Evolutionary conservation across 92 coral and sea anemone species (phyloP).

Genomic region (Epizoanthus illoricatus): DNA sequence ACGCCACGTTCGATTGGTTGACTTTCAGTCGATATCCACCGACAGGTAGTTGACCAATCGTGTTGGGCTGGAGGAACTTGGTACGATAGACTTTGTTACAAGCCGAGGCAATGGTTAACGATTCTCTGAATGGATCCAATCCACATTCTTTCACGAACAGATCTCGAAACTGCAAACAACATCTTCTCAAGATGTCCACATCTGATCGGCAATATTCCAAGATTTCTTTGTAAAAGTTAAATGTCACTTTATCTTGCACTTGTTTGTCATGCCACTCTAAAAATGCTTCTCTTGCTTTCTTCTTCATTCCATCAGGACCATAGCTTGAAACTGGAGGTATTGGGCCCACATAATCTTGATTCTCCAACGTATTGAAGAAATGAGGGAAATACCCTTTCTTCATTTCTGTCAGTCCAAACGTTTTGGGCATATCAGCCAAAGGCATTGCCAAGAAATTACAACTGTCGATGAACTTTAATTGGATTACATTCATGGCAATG

Average conservation of each 20-base stretch:
- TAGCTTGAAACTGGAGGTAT: too few species aligned
- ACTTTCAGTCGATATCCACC: not conserved
- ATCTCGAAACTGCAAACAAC: too few species aligned
- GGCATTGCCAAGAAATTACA: conserved; percentile 35
- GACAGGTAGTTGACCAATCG: not conserved
- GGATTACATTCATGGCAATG: not conserved
- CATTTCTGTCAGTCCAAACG: conserved; percentile 31
- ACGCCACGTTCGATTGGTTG: too few species aligned
- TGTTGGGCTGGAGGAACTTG: not conserved
- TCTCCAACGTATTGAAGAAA: not conserved
- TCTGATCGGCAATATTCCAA: not conserved
- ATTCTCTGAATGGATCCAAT: not conserved
- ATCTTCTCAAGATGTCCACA: too few species aligned
- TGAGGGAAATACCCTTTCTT: too few species aligned
- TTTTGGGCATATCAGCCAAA: conserved; percentile 35
- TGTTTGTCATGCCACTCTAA: not conserved
- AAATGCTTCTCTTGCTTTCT: not conserved
- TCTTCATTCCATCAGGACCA: not conserved
- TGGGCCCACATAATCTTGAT: conserved; percentile 36
- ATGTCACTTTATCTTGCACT: not conserved
- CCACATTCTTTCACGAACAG: too few species aligned
- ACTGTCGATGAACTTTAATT: too few species aligned
- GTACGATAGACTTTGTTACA: too few species aligned
- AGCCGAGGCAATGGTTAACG: too few species aligned
- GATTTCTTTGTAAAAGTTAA: not conserved